Conservation (phyloP, 2,113 vertebrate species). For the Castor canadensis region DNA sequence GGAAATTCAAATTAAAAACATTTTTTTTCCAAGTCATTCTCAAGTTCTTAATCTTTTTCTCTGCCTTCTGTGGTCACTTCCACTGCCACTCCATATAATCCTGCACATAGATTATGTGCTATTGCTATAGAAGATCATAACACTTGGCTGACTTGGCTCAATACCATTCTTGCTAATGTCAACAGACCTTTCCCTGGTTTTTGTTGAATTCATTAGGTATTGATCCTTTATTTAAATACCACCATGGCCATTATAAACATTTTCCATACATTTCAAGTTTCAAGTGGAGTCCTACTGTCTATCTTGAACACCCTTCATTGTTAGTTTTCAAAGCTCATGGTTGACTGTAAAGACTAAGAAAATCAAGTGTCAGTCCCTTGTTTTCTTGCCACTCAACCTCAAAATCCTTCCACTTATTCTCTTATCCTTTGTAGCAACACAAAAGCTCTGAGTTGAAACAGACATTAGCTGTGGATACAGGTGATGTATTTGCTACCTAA, state of each 20-base stretch:
- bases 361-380: neutral
- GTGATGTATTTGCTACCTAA: neutral
- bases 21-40: neutral
- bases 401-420: neutral
- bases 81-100: no score
- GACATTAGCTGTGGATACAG: neutral
- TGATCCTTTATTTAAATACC: neutral
- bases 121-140: neutral
- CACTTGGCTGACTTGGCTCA: neutral
- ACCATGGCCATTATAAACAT: neutral
- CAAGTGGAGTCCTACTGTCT: neutral
- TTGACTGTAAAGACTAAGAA: neutral
- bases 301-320: neutral
- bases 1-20: neutral
- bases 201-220: neutral
- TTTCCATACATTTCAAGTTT: neutral
- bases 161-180: neutral
- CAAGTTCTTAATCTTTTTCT: neutral
- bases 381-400: neutral
- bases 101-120: neutral
- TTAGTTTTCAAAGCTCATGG: neutral
- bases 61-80: neutral
- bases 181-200: neutral
- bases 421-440: neutral
- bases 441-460: neutral